Base-by-base conservation (phyloP, 2,888 invertebrate genomes). In the Harpalus rubripes region DNA sequence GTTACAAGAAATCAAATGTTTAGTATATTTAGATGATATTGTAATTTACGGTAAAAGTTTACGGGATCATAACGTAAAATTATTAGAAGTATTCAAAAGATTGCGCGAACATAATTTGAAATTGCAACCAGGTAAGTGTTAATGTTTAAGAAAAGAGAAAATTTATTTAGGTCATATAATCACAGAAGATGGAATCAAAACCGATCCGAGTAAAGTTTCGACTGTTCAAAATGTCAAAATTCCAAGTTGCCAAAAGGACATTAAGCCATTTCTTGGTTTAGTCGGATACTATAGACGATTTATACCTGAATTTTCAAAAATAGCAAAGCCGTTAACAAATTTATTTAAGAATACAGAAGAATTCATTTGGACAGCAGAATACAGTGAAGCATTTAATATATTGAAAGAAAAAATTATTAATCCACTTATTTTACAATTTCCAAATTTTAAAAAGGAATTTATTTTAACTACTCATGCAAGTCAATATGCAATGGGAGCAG, bases 1-100 rank as follows among this genome's bases (percentile, higher is more conserved):
- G n/a, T n/a, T n/a, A n/a, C n/a, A 88, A 86, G 87, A 87, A 65
- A 85, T 68, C 6, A 81, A 84, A 8, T 88, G 89, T 81, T 88
- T 91, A 22, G 89, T 90, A 0, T 91, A 90, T 81, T 90, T 58
- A 61, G 87, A n/a, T n/a, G n/a, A n/a, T n/a, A n/a, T n/a, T n/a
- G n/a, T n/a, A n/a, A n/a, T n/a, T n/a, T n/a, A n/a, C 80, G 88
- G 87, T 0, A 85, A 87, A 22, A 86, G 81, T 3, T 18, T 90
- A 6, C 81, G 87, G 15, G 86, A 87, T n/a, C 89, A 89, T 39
- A 87, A 87, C 7, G 78, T 85, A 86, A 85, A 72, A 86, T 58
- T 86, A 44, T 61, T 44, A 80, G 18, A 59, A n/a, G 72, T 87
- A 8, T 87, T 87, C 44, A 22, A 82, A 59, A 72, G 82, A 76